phyloP scores from a whole-genome alignment of 2,797 vertebrate genomes.

The Monodelphis domestica region DNA sequence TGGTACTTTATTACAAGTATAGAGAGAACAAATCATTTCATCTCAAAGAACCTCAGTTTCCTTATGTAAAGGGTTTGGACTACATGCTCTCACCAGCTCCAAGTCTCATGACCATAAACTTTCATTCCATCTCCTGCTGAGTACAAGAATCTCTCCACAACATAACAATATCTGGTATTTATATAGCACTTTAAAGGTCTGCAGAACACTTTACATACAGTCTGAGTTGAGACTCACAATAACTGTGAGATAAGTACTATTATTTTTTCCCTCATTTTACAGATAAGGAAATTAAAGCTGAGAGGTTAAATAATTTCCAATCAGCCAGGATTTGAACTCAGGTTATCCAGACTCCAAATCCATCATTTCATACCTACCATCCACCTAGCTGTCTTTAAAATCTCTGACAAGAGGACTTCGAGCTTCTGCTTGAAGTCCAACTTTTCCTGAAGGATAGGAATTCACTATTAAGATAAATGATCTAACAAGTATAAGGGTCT shows the following conservation, averaged over 20 bases:
- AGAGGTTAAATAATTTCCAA: no score
- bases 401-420: not conserved
- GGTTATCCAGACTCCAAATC: no score
- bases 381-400: not conserved
- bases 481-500: not conserved
- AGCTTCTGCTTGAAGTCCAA: not conserved
- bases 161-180: no score
- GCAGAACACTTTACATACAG: no score
- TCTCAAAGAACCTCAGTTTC: not conserved
- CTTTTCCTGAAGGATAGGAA: not conserved
- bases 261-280: no score
- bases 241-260: no score
- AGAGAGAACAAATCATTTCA: not conserved
- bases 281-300: no score
- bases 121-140: not conserved
- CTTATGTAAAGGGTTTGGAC: not conserved
- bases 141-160: not conserved
- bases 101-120: not conserved
- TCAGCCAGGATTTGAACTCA: no score
- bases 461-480: not conserved
- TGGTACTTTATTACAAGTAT: not conserved
- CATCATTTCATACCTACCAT: not conserved
- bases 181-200: no score
- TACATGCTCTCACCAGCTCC: not conserved
- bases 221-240: no score